A percentile compares a stretch with the other conserved stretches of the same genome.
phyloP scores from a whole-genome alignment of 2,113 vertebrate genomes.

The Varanus salvator region DNA sequence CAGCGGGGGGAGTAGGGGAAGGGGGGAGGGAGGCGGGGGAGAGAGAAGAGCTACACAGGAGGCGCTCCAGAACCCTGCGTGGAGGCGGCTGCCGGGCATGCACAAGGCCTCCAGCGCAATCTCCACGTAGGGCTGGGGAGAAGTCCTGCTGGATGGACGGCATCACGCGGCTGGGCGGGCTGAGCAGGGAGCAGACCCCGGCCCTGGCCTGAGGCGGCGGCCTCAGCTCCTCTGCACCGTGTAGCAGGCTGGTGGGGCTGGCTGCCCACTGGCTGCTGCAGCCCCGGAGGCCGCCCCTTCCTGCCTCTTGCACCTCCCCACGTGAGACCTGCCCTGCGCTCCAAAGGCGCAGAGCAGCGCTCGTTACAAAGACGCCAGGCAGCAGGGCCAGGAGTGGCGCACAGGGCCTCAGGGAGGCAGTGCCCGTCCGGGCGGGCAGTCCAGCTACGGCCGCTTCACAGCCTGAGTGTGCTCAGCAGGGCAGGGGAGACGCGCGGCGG shows the following conservation, averaged over 20 bases:
- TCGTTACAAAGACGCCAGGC: background rate
- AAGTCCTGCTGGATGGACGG: too few relatives aligned
- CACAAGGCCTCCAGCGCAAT: too few relatives aligned
- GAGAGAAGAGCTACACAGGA: background rate
- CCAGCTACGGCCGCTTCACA: background rate
- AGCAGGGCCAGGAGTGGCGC: background rate
- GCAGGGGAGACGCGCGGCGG: too few relatives aligned
- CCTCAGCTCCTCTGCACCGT: background rate
- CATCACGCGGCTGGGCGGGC: too few relatives aligned
- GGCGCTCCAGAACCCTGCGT: background rate
- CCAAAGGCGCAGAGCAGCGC: background rate
- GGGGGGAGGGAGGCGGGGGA: too few relatives aligned
- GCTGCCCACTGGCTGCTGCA: background rate
- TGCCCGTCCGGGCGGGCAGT: too few relatives aligned
- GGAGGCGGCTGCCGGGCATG: background rate
- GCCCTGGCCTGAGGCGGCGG: too few relatives aligned
- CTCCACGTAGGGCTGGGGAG: too few relatives aligned
- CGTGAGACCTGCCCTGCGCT: background rate
- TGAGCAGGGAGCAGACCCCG: too few relatives aligned
- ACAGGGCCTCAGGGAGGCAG: background rate
- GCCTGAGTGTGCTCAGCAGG: background rate
- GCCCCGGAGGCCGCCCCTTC: too few relatives aligned
- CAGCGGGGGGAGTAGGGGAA: constrained; percentile 7
- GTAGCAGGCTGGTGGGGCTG: background rate
- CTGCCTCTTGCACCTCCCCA: too few relatives aligned